Conservation (phyloP, 2,113 vertebrate genomes). For the Oxyruncus cristatus region DNA sequence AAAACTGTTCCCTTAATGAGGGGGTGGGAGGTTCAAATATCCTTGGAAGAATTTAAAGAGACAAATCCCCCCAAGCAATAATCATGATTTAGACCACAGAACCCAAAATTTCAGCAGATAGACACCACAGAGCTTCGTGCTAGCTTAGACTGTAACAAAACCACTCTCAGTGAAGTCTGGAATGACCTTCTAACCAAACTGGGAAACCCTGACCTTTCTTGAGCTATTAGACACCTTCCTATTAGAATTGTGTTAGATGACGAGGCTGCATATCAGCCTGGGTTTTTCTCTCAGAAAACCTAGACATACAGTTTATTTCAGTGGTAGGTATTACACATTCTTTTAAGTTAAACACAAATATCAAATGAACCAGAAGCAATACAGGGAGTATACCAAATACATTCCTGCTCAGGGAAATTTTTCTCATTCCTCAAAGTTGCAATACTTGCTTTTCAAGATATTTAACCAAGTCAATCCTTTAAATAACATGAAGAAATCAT, state of each 20-base stretch:
- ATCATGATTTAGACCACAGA: neutral
- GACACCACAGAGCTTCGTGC: rapidly evolving
- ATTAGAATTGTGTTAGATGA: neutral
- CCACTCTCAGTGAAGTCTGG: too few species aligned
- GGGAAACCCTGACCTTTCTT: neutral
- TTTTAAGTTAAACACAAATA: neutral
- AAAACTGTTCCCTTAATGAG: neutral
- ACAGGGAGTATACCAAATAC: neutral
- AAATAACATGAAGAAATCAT: neutral
- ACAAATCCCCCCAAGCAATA: neutral
- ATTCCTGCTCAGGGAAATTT: neutral
- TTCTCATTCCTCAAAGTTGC: neutral
- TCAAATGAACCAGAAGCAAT: neutral
- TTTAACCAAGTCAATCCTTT: neutral
- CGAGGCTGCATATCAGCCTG: neutral
- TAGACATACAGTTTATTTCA: neutral
- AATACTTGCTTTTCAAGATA: neutral
- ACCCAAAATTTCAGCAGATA: neutral
- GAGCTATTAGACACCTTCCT: neutral
- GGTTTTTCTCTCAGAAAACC: neutral
- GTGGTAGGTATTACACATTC: neutral
- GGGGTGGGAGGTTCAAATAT: neutral
- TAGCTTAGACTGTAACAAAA: neutral
- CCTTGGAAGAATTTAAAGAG: neutral
- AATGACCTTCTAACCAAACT: neutral